These are phyloP conservation scores for Nymphalis urticae DNA, from an alignment of 2,888 invertebrate genomes.

Conservation along the genomic window DNA sequence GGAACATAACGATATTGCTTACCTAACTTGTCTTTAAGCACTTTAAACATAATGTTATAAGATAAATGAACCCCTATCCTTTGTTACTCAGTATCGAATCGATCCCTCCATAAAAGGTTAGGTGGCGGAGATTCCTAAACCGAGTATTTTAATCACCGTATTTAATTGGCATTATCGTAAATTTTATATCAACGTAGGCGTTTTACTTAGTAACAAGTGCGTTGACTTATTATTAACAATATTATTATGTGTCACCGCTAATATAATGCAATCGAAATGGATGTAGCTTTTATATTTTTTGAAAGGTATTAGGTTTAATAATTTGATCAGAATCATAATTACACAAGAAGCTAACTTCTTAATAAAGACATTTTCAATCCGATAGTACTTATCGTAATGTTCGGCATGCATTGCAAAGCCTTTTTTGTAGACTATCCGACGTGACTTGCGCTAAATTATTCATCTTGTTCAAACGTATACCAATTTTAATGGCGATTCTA, in stretches of 20 bases:
- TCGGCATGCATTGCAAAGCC: too few relatives aligned
- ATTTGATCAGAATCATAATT: too few relatives aligned
- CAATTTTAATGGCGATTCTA: too few relatives aligned
- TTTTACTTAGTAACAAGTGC: slow-evolving; percentile 44
- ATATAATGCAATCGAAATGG: neutral
- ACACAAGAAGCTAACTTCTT: too few relatives aligned
- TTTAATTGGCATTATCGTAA: slow-evolving; percentile 45
- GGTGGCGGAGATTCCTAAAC: slow-evolving; percentile 18
- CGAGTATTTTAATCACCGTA: slow-evolving; percentile 25
- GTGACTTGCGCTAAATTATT: too few relatives aligned
- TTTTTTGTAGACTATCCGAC: too few relatives aligned
- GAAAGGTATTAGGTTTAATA: too few relatives aligned
- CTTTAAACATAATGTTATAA: neutral
- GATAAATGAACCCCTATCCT: neutral
- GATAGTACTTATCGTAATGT: too few relatives aligned
- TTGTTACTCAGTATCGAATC: slow-evolving; percentile 24
- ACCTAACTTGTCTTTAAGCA: neutral
- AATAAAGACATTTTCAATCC: too few relatives aligned
- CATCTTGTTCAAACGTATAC: too few relatives aligned
- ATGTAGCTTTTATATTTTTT: too few relatives aligned
- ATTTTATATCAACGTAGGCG: slow-evolving; percentile 43
- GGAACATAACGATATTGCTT: neutral
- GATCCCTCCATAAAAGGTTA: slow-evolving; percentile 28
- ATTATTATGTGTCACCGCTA: neutral
- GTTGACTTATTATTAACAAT: slow-evolving; percentile 42